These are phyloP conservation scores for Dryobotodes eremita DNA, from an alignment of 2,888 invertebrate species.

Conservation along the genomic window DNA sequence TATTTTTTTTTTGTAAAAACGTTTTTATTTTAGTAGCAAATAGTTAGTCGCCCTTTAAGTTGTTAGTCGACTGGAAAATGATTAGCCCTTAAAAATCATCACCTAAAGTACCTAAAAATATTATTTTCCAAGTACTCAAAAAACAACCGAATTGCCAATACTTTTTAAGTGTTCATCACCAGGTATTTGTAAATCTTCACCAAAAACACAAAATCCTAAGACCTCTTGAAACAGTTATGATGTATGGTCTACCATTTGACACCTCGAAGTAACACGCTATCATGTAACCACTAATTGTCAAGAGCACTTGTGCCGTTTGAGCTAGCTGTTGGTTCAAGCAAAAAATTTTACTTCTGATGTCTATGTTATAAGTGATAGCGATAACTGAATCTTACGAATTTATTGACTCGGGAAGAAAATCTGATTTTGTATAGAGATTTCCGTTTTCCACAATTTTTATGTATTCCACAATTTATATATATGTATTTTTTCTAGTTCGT, in stretches of 20 bases:
- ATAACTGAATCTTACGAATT: neutral
- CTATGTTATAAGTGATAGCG: neutral
- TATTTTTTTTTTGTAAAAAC: no score
- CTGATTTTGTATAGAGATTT: neutral
- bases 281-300: constrained; percentile 53
- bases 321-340: constrained; percentile 38
- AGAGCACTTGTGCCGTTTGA: constrained; percentile 44
- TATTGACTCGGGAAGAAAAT: neutral
- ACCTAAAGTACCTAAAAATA: neutral
- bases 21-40: no score
- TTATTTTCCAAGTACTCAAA: neutral
- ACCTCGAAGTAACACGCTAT: constrained; percentile 34
- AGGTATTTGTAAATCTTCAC: no score
- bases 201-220: neutral
- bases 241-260: constrained; percentile 15
- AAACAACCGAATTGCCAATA: neutral
- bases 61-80: no score
- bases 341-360: constrained; percentile 42
- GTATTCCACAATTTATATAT: no score
- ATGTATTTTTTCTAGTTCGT: no score
- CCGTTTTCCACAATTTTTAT: no score
- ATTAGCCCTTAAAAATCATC: no score
- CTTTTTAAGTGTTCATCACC: neutral
- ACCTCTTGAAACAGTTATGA: neutral
- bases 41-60: no score